Evolutionary conservation across 2,888 invertebrate genomes (phyloP), one percentile per base, ranked within the genome.

Genomic region (Torymus texanus): DNA sequence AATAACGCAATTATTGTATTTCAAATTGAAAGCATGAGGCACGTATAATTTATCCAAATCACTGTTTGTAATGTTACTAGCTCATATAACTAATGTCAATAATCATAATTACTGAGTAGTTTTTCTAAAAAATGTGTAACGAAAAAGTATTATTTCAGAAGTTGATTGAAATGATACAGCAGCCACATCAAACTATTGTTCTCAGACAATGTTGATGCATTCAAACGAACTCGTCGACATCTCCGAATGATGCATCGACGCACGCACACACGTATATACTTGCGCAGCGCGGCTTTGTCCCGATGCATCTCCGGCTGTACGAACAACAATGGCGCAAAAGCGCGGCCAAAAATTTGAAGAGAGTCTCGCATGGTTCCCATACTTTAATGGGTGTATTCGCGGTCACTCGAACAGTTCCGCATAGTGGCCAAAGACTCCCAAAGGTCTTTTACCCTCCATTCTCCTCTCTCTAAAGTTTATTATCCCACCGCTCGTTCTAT

Each of bases 351-450:
- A 61, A 14, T 61, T 50, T 10, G n/a, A 8, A 1, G 67, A 56
- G 51, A 16, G 41, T 70, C 58, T 18, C 41, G 16, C 18, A 61
- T 59, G 41, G 41, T 41, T 41, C 41, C 41, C 41, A 41, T 5
- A n/a, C n/a, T 41, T 41, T 72, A 80, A 76, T 72, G 77, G 77
- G 74, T 77, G 70, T 77, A 80, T 77, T 77, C 74, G 80, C 74
- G 74, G 68, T 65, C 70, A 74, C 74, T 65, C 68, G 65, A 66
- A 77, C 77, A 71, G 59, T 61, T 16, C 73, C 53, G 50, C 61
- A 66, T 61, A 77, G 74, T 77, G 65, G 51, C 80, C 12, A 41
- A n/a, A 29, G 1, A 8, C 56, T 78, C 77, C 70, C 78, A 74
- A 41, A 66, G 80, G 68, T 24, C 76, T 77, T 73, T 76, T n/a